These are phyloP conservation scores for Catostomus latipinnis DNA, from an alignment of 2,797 vertebrate species.

Conservation along the genomic window DNA sequence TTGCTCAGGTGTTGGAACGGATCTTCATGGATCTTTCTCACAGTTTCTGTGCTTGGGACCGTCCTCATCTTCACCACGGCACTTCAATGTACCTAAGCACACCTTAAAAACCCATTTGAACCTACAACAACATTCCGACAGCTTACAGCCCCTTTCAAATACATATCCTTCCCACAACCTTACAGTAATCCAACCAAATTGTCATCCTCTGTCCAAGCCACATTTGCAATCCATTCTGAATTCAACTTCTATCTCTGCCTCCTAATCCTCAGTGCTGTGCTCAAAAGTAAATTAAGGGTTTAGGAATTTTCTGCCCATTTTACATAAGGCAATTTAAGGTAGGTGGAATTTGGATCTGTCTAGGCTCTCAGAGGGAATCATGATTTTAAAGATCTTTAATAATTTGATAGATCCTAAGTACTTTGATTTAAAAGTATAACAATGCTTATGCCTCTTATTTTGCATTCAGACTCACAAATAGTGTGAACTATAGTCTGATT, in stretches of 20 bases:
- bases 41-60: slow-evolving; percentile 86
- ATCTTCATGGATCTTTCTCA: slow-evolving; percentile 93
- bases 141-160: neutral
- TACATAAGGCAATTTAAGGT: neutral
- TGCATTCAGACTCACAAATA: neutral
- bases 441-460: neutral
- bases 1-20: slow-evolving; percentile 93
- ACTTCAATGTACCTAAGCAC: slow-evolving; percentile 86
- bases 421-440: neutral
- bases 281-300: slow-evolving; percentile 1
- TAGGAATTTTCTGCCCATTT: slow-evolving; percentile 4
- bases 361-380: slow-evolving; percentile 7
- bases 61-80: slow-evolving; percentile 93
- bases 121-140: neutral
- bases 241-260: neutral
- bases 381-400: slow-evolving; percentile 15
- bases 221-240: slow-evolving; percentile 25
- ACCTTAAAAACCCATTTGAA: slow-evolving; percentile 51
- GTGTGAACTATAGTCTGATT: too few species aligned
- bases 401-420: neutral
- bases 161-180: neutral
- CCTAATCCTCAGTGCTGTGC: slow-evolving; percentile 3
- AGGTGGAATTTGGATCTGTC: neutral
- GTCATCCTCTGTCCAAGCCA: slow-evolving; percentile 15
- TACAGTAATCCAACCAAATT: slow-evolving; percentile 23